Base-by-base conservation (phyloP, 2,888 invertebrate genomes). In the Clepsis dumicolana region DNA sequence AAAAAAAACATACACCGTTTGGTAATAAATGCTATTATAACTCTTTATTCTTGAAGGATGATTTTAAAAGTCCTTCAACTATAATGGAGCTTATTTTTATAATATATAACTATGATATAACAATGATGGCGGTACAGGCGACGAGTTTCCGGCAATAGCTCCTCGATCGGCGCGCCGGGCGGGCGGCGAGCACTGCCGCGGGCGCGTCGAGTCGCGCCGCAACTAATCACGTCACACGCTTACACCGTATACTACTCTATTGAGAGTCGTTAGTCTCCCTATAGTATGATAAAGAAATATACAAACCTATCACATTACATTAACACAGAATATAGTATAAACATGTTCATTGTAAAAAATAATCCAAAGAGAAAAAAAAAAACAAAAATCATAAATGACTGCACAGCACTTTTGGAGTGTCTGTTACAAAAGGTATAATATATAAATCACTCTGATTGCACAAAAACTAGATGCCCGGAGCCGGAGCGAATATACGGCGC, bases 291-390 rank as follows among this genome's bases (percentile, higher is more conserved):
- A 90, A 91, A 91, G 80, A 86, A 93, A 91, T 92, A 89, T 93
- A 93, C 91, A 93, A 91, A 90, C 90, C 91, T 92, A 92, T 92
- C 92, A 92, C 91, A 91, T 93, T 89, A 92, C 91, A 90, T 89
- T 90, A 92, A 93, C 88, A 90, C 91, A 93, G 90, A 91, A 91
- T 91, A 92, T 90, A 91, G 87, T 90, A 91, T 89, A 86, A 90
- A 91, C 90, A 91, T 88, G 89, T 90, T 83, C 87, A 67, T 80
- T 90, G 87, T 89, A 87, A 87, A 89, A 90, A 88, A 84, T 75
- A 86, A 89, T 87, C 87, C 85, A 88, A 91, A 89, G 78, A 89
- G 78, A 82, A 89, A 88, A 84, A 89, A 67, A 90, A 88, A 84
- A 89, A 68, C 63, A 68, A 68, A 64, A 68, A 59, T 61, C 86